phyloP scores from a whole-genome alignment of 2,888 invertebrate species.

The Camptogramma bilineatum region DNA sequence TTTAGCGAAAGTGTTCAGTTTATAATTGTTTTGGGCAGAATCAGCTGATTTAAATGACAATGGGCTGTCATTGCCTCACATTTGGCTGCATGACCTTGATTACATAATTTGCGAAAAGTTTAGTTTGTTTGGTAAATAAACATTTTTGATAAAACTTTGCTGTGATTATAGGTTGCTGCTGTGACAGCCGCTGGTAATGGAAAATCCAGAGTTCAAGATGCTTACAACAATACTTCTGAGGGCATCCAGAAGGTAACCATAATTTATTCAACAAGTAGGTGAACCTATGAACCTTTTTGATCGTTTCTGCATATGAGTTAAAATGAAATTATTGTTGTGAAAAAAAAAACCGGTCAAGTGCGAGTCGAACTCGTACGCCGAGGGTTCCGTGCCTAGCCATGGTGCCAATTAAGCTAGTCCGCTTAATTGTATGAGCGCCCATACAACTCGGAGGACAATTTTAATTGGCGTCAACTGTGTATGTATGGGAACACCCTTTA shows the following conservation, averaged over 20 bases:
- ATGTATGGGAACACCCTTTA: too few species aligned
- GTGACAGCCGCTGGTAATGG: slow-evolving; percentile 70
- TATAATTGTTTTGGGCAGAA: slow-evolving; percentile 25
- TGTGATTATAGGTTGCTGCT: slow-evolving; percentile 66
- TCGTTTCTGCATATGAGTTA: too few species aligned
- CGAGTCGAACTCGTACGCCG: too few species aligned
- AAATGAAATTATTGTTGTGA: too few species aligned
- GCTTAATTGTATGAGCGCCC: too few species aligned
- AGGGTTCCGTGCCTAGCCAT: too few species aligned
- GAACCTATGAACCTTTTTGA: neutral
- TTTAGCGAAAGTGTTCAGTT: slow-evolving; percentile 45
- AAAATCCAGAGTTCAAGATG: slow-evolving; percentile 67
- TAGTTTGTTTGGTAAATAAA: slow-evolving; percentile 10
- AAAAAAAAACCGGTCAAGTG: too few species aligned
- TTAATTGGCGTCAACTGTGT: too few species aligned
- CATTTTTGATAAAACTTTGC: slow-evolving; percentile 7
- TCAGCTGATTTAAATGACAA: slow-evolving; percentile 50
- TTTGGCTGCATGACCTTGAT: slow-evolving; percentile 58
- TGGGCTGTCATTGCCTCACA: slow-evolving; percentile 58
- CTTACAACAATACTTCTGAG: slow-evolving; percentile 63
- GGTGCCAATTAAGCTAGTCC: too few species aligned
- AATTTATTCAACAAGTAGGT: neutral
- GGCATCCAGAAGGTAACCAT: slow-evolving; percentile 62
- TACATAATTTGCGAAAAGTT: slow-evolving; percentile 59
- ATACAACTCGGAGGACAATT: too few species aligned